Conservation (phyloP, 2,797 vertebrate species). For the Anguilla marmorata region DNA sequence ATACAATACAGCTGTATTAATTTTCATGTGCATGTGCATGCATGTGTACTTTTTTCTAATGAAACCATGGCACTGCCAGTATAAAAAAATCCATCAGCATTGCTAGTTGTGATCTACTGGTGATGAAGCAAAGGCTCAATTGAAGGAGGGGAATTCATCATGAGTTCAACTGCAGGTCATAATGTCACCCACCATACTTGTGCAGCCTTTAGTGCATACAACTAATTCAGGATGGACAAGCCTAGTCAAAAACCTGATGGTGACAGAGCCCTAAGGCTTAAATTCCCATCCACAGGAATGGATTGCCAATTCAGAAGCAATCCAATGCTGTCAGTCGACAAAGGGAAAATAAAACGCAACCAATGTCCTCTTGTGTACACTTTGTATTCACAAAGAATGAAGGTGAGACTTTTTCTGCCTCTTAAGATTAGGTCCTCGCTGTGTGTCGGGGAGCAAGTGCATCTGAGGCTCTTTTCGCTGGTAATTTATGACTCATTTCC, state of each 20-base stretch:
- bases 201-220: constrained; percentile 1
- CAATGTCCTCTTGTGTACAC: constrained; percentile 1
- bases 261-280: background rate
- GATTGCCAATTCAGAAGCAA: constrained; percentile 12
- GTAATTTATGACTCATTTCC: background rate
- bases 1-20: background rate
- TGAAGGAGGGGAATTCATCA: background rate
- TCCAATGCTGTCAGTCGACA: background rate
- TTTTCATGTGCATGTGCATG: background rate
- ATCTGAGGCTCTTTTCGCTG: background rate
- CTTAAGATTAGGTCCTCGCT: background rate
- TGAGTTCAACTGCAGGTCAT: background rate
- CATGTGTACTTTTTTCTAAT: background rate
- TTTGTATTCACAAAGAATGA: background rate
- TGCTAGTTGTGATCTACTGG: background rate
- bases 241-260: background rate
- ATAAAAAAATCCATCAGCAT: background rate
- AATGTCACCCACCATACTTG: background rate
- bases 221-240: background rate
- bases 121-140: background rate
- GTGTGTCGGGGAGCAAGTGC: background rate
- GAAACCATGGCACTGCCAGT: background rate
- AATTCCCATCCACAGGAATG: constrained; percentile 10
- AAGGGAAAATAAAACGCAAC: constrained; percentile 16
- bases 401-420: background rate